Evolutionary conservation across 2,888 invertebrate genomes (phyloP).

Genomic region (Microctonus hyperodae): DNA sequence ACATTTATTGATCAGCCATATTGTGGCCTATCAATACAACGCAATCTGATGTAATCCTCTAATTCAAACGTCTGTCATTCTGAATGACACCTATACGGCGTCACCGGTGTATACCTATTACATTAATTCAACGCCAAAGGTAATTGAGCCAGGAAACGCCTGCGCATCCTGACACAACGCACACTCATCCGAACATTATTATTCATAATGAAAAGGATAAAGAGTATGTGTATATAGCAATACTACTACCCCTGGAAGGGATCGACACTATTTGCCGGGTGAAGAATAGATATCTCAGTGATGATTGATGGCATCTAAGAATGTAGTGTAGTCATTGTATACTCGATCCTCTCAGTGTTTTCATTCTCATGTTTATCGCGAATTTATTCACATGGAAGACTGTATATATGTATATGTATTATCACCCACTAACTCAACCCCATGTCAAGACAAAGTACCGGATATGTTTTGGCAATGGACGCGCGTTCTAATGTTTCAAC

Average conservation of each 20-base stretch:
- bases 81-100: constrained; percentile 49
- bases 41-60: constrained; percentile 39
- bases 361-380: constrained; percentile 8
- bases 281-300: constrained; percentile 33
- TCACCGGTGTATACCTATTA: constrained; percentile 49
- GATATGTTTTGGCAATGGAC: constrained; percentile 21
- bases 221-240: background rate
- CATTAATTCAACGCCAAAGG: constrained; percentile 48
- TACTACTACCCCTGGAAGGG: constrained; percentile 12
- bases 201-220: constrained; percentile 19
- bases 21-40: background rate
- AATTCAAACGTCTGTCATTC: constrained; percentile 30
- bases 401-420: background rate
- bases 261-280: constrained; percentile 27
- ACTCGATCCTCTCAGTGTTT: background rate
- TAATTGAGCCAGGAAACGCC: constrained; percentile 50
- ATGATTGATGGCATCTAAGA: constrained; percentile 39
- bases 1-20: constrained; percentile 26
- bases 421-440: background rate
- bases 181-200: constrained; percentile 26
- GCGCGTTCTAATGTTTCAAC: constrained; percentile 2
- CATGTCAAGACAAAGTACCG: constrained; percentile 37
- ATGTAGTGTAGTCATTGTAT: background rate
- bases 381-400: constrained; percentile 28
- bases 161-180: constrained; percentile 23